phyloP scores from a whole-genome alignment of 2,797 vertebrate genomes.

The Merluccius polli region DNA sequence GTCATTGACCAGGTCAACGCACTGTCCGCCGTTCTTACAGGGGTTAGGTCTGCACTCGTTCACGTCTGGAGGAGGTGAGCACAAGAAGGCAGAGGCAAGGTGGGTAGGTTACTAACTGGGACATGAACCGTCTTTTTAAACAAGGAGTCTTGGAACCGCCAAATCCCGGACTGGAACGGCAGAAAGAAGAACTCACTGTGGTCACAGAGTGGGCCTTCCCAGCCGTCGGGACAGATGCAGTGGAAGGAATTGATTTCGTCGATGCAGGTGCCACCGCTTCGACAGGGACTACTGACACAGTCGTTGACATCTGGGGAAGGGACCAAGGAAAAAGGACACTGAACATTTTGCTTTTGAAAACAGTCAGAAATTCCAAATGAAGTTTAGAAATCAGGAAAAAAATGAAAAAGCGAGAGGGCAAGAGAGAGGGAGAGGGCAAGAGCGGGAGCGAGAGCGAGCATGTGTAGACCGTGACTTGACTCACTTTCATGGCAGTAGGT shows the following conservation, averaged over 20 bases:
- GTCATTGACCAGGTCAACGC: slow-evolving; percentile 90
- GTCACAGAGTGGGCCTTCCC: slow-evolving; percentile 92
- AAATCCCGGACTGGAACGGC: not conserved
- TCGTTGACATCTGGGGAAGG: slow-evolving; percentile 85
- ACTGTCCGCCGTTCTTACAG: slow-evolving; percentile 89
- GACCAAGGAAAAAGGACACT: not conserved
- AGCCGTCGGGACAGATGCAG: slow-evolving; percentile 93
- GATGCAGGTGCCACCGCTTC: slow-evolving; percentile 91
- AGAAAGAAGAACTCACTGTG: slow-evolving; percentile 77
- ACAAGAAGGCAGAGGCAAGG: not conserved
- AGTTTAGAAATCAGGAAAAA: not conserved
- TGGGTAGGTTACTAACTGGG: not conserved
- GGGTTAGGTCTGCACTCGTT: slow-evolving; percentile 92
- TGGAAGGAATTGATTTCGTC: slow-evolving; percentile 89
- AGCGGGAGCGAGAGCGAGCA: no score
- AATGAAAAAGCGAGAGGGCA: no score
- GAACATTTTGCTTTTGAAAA: not conserved
- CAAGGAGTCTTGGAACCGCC: no score
- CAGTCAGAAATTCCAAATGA: not conserved
- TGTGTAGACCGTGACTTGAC: slow-evolving; percentile 36
- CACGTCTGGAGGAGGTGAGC: slow-evolving; percentile 73
- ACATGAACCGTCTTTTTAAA: not conserved
- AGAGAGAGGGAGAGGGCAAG: no score
- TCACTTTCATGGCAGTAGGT: slow-evolving; percentile 95
- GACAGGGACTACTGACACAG: slow-evolving; percentile 82